These are phyloP conservation scores for Rhimphoctona megacephalus DNA, from an alignment of 2,888 invertebrate species.

Conservation along the genomic window DNA sequence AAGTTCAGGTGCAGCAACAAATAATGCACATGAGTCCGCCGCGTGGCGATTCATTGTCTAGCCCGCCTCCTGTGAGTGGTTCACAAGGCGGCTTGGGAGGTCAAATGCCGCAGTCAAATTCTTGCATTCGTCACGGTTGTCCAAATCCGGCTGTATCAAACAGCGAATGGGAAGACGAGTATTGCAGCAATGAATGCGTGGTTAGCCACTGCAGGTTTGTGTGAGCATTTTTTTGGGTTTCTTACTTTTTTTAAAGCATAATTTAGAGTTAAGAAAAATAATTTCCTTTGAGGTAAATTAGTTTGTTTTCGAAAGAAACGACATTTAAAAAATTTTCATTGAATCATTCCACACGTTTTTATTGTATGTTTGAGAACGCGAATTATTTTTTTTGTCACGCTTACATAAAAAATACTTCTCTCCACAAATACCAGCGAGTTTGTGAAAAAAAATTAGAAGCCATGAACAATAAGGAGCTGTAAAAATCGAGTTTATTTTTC, in stretches of 20 bases:
- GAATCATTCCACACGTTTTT: no score
- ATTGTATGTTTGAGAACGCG: no score
- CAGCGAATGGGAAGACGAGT: conserved; percentile 98
- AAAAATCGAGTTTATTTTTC: no score
- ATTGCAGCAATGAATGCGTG: conserved; percentile 98
- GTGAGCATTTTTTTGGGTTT: conserved; percentile 74
- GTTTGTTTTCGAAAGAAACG: neutral
- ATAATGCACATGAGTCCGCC: conserved; percentile 83
- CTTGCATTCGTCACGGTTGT: conserved; percentile 96
- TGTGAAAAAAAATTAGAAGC: no score
- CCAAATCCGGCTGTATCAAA: conserved; percentile 95
- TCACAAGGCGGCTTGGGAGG: conserved; percentile 76
- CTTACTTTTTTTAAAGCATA: conserved; percentile 23
- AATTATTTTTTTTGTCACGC: no score
- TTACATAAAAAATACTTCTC: no score
- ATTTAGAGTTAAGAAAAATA: neutral
- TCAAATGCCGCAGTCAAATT: conserved; percentile 79
- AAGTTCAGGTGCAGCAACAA: conserved; percentile 82
- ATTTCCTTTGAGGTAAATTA: neutral
- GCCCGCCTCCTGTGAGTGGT: conserved; percentile 79
- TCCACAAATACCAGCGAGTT: no score
- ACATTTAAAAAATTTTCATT: neutral
- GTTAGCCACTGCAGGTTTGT: conserved; percentile 96
- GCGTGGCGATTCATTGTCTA: conserved; percentile 79
- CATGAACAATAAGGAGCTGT: no score